Conservation (phyloP, 2,113 vertebrate genomes). For the Upupa epops region DNA sequence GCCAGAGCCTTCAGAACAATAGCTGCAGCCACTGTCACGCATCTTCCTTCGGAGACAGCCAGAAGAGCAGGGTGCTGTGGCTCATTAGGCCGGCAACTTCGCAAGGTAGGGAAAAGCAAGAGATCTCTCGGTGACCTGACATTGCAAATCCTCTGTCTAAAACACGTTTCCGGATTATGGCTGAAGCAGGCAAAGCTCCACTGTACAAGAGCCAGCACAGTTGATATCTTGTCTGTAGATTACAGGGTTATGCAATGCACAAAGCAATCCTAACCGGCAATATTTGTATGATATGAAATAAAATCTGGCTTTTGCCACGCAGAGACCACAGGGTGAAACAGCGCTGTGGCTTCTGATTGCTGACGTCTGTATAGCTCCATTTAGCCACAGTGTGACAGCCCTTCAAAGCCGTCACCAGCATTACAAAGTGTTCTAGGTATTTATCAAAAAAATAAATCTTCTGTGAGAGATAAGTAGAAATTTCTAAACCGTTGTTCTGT, state of each 20-base stretch:
- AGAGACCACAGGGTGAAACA: neutral
- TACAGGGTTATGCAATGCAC: slow-evolving; percentile 41
- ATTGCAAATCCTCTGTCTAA: slow-evolving; percentile 21
- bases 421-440: neutral
- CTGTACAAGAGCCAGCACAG: neutral
- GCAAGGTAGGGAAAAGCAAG: slow-evolving; percentile 16
- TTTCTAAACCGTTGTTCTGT: neutral
- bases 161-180: slow-evolving; percentile 41
- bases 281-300: neutral
- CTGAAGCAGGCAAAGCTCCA: slow-evolving; percentile 48
- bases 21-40: accelerated
- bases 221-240: slow-evolving; percentile 29
- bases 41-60: neutral
- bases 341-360: neutral
- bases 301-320: neutral
- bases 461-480: neutral
- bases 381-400: neutral
- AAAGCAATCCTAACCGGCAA: neutral
- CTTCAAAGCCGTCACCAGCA: neutral
- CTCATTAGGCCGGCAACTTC: neutral
- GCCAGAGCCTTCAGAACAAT: neutral
- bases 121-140: slow-evolving; percentile 21
- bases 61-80: neutral
- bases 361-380: neutral
- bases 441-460: neutral